Percentiles rank a stretch among this genome's conserved stretches.
Conservation (phyloP, 1,140 invertebrate genomes). For the Sarcophaga bullata region DNA sequence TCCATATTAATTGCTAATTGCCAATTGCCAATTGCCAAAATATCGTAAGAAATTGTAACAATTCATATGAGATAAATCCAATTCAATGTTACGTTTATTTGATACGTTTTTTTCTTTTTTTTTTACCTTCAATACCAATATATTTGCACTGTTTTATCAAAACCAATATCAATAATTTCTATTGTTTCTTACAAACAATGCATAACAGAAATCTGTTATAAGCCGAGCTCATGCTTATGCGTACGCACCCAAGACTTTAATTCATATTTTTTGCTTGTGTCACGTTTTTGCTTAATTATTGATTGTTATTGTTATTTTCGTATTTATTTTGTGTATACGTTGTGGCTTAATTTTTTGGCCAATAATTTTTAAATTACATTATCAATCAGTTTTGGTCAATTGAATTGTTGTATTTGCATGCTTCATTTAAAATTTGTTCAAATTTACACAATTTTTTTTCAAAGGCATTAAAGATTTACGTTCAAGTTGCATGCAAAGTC, state of each 20-base stretch:
- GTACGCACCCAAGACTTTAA: conserved; percentile 25
- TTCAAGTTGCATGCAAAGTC: too few relatives aligned
- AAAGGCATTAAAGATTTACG: too few relatives aligned
- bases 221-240: neutral
- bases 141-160: neutral
- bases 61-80: neutral
- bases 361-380: too few relatives aligned
- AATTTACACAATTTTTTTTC: too few relatives aligned
- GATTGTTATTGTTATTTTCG: too few relatives aligned
- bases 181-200: neutral
- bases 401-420: too few relatives aligned
- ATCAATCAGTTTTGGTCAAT: too few relatives aligned
- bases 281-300: too few relatives aligned
- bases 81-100: conserved; percentile 30
- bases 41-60: neutral
- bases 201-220: neutral
- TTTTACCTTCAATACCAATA: neutral
- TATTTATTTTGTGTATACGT: too few relatives aligned
- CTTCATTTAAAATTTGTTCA: too few relatives aligned
- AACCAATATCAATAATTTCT: neutral
- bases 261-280: neutral
- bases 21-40: neutral
- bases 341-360: too few relatives aligned
- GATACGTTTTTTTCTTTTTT: too few relatives aligned
- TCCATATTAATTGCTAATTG: neutral